A percentile compares a stretch with the other conserved stretches of the same genome.
Evolutionary conservation across 2,888 invertebrate genomes (phyloP).

Genomic region (Dione vanillae): DNA sequence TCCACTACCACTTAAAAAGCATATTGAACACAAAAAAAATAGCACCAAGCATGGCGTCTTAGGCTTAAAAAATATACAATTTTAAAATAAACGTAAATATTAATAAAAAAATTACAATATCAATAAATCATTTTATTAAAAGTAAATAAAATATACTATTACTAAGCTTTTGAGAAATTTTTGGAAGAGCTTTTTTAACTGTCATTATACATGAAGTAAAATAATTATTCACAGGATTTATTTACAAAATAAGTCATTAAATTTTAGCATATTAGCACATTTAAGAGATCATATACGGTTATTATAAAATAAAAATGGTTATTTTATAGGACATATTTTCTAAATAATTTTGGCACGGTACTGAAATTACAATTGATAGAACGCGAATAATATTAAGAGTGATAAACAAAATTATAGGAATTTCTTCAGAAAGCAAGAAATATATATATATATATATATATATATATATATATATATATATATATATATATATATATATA

Average conservation of each 20-base stretch:
- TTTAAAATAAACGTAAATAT: slow-evolving; percentile 16
- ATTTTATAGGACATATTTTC: not conserved
- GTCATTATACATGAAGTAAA: slow-evolving; percentile 1
- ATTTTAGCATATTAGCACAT: slow-evolving; percentile 22
- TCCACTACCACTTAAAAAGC: slow-evolving; percentile 50
- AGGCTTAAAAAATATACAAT: slow-evolving; percentile 13
- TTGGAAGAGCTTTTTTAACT: not conserved
- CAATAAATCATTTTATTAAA: not conserved
- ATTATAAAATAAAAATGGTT: slow-evolving; percentile 10
- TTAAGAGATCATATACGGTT: slow-evolving; percentile 5
- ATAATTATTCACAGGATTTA: not conserved
- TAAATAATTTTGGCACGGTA: slow-evolving; percentile 17
- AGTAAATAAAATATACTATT: not conserved
- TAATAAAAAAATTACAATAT: slow-evolving; percentile 11
- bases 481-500: too few species aligned
- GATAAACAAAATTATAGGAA: not conserved
- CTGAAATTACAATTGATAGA: not conserved
- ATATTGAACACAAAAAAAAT: slow-evolving; percentile 64
- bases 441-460: too few species aligned
- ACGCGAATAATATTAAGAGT: not conserved
- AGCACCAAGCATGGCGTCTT: slow-evolving; percentile 58
- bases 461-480: too few species aligned
- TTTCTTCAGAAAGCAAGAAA: slow-evolving; percentile 3
- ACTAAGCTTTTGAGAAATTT: not conserved
- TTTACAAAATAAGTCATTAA: slow-evolving; percentile 19